Evolutionary conservation across 2,113 vertebrate genomes (phyloP).

Genomic region (Tringa solitaria): DNA sequence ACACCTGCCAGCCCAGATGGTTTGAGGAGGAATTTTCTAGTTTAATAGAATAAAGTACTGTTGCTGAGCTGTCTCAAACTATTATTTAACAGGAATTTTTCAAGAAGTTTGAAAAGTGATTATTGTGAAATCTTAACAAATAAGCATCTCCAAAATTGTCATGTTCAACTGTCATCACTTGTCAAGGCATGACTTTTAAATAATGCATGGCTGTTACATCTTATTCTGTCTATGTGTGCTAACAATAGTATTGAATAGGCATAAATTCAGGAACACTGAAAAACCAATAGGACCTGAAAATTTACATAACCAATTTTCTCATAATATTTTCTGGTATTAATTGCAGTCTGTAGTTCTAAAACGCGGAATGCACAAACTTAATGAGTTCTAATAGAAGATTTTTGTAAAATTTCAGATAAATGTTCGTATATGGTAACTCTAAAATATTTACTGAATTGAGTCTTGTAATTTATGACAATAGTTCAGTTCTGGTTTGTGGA

Average conservation of each 20-base stretch:
- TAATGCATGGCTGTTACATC: not conserved
- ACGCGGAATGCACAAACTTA: not conserved
- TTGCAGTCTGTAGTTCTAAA: not conserved
- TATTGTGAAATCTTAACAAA: constrained; percentile 50
- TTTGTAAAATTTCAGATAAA: not conserved
- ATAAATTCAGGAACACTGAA: not conserved
- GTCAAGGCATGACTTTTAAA: constrained; percentile 6
- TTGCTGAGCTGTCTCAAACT: constrained; percentile 33
- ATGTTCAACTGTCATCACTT: not conserved
- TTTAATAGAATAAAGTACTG: constrained; percentile 64
- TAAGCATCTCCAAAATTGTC: constrained; percentile 21
- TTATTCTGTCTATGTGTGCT: not conserved
- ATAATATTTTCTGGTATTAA: not conserved
- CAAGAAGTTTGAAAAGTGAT: constrained; percentile 33
- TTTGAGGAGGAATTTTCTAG: constrained; percentile 63
- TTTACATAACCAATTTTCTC: not conserved
- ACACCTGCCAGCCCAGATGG: constrained; percentile 78
- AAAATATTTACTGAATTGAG: not conserved
- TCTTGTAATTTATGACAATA: not conserved
- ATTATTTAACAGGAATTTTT: constrained; percentile 50
- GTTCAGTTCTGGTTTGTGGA: not conserved
- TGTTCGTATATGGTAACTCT: not conserved
- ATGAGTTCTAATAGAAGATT: not conserved
- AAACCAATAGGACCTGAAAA: constrained; percentile 1
- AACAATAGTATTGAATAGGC: not conserved